Evolutionary conservation across 2,797 vertebrate genomes (phyloP), one percentile per base, ranked within the genome.

Genomic region (Lates japonicus): DNA sequence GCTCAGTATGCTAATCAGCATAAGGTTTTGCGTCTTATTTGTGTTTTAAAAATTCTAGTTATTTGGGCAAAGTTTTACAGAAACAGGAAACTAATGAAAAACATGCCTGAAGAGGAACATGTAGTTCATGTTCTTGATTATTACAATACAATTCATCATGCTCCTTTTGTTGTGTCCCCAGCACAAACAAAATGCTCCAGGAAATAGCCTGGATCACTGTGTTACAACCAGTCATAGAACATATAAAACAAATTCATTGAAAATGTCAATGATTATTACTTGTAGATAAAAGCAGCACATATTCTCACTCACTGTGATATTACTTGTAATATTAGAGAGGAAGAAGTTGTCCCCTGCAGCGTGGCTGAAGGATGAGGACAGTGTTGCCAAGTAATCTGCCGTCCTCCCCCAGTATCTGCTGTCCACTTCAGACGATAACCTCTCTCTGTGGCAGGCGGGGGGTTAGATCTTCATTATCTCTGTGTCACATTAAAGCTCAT

Each of bases 401-500:
- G n/a, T 74, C 81, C 80, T 75, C 70, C 65, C n/a, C 20, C n/a
- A 25, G 55, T 76, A 52, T 76, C 14, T 72, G 65, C 51, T 51
- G 78, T 51, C 80, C 78, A 75, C 69, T 73, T 70, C 67, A 81
- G 60, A 84, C 9, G 29, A 74, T 68, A 74, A 81, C 79, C 84
- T 86, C 42, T 70, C 61, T 42, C 25, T 64, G 49, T 49, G 72
- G 66, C 10, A 13, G 51, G 65, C 7, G n/a, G 17, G 37, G 54
- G 37, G 19, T 81, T 29, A 78, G 20, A 46, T 81, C 75, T 84
- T 88, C 74, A 86, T 85, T 85, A 83, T 81, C 64, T 80, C 29
- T 19, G 46, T 80, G 70, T 90, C 83, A 83, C 76, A 88, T 82
- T 80, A 81, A 81, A 70, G 68, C 75, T 88, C 60, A 57, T 65